Percentiles rank a stretch among this genome's conserved stretches.
These are phyloP conservation scores for Peromyscus leucopus DNA, from an alignment of 2,113 vertebrate species.

Conservation along the genomic window DNA sequence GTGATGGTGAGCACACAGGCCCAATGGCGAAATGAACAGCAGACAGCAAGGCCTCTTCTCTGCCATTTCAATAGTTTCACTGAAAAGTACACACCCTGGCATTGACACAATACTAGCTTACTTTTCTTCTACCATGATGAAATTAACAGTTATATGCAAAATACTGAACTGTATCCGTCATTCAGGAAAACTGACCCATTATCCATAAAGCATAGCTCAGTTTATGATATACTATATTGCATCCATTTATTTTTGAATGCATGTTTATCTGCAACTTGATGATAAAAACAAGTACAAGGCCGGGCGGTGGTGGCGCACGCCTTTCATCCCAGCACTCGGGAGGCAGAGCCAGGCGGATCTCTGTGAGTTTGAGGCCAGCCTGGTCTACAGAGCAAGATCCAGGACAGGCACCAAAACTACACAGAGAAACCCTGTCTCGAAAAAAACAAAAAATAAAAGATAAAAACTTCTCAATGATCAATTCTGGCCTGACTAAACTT, in stretches of 20 bases:
- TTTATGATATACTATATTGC: background rate
- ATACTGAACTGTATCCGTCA: background rate
- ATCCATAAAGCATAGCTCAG: background rate
- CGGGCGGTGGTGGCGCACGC: too few species aligned
- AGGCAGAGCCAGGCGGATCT: too few species aligned
- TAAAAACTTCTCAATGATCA: constrained; percentile 20
- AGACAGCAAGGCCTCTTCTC: background rate
- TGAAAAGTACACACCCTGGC: constrained; percentile 27
- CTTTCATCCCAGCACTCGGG: too few species aligned
- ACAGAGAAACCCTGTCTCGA: too few species aligned
- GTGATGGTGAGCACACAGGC: background rate
- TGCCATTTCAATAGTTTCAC: constrained; percentile 85
- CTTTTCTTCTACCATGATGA: background rate
- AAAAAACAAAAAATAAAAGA: too few species aligned
- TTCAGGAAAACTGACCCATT: background rate
- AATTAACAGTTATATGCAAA: background rate
- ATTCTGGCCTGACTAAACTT: background rate
- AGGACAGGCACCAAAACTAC: too few species aligned
- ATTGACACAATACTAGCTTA: constrained; percentile 21
- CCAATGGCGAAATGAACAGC: background rate
- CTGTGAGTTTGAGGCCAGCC: too few species aligned
- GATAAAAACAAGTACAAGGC: background rate
- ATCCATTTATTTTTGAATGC: constrained; percentile 36
- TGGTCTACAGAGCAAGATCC: too few species aligned
- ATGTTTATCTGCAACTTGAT: background rate